Percentiles rank a stretch among this genome's conserved stretches.
phyloP scores from a whole-genome alignment of 2,888 invertebrate genomes.

The Torymus tubicola region DNA sequence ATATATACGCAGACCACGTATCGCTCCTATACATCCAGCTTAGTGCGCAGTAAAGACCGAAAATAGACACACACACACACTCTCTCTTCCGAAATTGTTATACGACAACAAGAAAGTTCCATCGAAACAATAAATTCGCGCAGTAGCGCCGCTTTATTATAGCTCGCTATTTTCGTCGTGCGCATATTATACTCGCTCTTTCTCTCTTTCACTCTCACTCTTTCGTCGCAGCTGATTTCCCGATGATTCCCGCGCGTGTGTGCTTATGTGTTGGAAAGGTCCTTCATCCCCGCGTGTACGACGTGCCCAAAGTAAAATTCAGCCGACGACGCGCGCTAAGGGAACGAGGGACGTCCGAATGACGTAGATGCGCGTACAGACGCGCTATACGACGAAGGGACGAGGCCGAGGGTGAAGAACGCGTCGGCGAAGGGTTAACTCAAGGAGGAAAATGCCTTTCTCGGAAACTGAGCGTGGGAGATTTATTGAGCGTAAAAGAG shows the following conservation, averaged over 20 bases:
- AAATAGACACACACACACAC: neutral
- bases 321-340: neutral
- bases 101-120: slow-evolving; percentile 5
- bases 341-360: no score
- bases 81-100: slow-evolving; percentile 1
- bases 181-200: no score
- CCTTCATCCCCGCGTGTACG: neutral
- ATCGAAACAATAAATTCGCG: neutral
- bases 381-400: neutral
- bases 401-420: neutral
- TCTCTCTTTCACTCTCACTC: no score
- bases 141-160: neutral
- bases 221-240: no score
- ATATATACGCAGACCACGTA: slow-evolving; percentile 2
- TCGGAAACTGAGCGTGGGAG: neutral
- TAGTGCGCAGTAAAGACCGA: slow-evolving; percentile 12
- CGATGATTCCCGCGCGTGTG: no score
- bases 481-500: slow-evolving; percentile 38
- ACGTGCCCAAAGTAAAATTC: slow-evolving; percentile 10
- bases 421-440: neutral
- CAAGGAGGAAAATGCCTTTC: neutral
- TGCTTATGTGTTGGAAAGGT: no score
- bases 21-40: slow-evolving; percentile 8
- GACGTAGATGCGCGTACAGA: no score
- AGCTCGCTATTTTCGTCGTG: no score